Evolutionary conservation across 2,888 invertebrate genomes (phyloP).

Genomic region (Drosophila melanocephala): DNA sequence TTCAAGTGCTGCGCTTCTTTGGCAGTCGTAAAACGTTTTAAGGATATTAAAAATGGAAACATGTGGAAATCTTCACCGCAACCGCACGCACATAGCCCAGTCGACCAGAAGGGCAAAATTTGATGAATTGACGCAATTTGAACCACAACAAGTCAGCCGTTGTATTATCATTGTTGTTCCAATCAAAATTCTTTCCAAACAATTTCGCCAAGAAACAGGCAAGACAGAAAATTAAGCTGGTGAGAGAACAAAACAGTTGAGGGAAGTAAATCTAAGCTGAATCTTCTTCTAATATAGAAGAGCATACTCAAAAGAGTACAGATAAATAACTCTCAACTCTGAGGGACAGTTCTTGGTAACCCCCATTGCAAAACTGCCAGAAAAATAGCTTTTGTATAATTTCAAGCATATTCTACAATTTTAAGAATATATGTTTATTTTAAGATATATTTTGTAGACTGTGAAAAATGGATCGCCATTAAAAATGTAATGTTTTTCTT

Average conservation of each 20-base stretch:
- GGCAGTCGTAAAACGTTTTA: conserved; percentile 71
- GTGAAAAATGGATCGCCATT: not conserved
- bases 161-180: conserved; percentile 30
- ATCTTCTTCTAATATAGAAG: not conserved
- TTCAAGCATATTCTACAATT: not conserved
- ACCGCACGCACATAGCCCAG: conserved; percentile 11
- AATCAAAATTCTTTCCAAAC: not conserved
- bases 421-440: not conserved
- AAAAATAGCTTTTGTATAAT: not conserved
- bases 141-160: conserved; percentile 51
- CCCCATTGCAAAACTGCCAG: not conserved
- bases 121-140: conserved; percentile 67
- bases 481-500: no score
- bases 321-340: not conserved
- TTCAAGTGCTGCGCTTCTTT: conserved; percentile 59
- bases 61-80: conserved; percentile 35
- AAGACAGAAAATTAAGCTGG: not conserved
- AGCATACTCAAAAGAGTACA: not conserved
- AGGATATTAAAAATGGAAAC: conserved; percentile 68
- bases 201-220: not conserved
- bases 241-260: not conserved
- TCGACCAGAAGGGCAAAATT: conserved; percentile 44
- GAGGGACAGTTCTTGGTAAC: not conserved
- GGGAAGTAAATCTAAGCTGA: not conserved
- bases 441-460: no score